Evolutionary conservation across 2,888 invertebrate species (phyloP), one percentile per base, ranked within the genome.

Genomic region (Athalia circularis): DNA sequence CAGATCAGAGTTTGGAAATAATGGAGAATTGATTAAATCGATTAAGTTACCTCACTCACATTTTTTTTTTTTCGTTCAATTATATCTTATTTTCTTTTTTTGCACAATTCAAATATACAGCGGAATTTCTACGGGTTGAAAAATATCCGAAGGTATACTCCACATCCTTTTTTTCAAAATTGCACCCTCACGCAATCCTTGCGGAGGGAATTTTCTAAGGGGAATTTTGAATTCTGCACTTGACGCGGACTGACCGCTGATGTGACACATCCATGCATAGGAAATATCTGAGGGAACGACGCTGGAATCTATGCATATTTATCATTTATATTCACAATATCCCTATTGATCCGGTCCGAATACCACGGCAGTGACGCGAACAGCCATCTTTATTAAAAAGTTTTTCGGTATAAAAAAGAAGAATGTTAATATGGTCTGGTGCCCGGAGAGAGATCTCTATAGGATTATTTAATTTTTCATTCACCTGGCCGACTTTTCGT

Each of bases 201-300:
- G 29, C 54, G 7, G 54, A 7, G 4, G 54, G 4, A 1, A 5
- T 11, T 54, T 11, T 54, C n/a, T n/a, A 54, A 54, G 6, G 7
- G n/a, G 54, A 54, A 9, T 6, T 11, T 4, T 4, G 54, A 54
- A 54, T 54, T 54, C 54, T n/a, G n/a, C n/a, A 8, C 11, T 15
- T 47, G 54, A 68, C 59, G 13, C 47, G 54, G 54, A 59, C 57
- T 72, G 72, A 59, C 59, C 72, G 43, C 57, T 72, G 5, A 52
- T 43, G 57, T 59, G 72, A 59, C 57, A 72, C 15, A 72, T 72
- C 70, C 47, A 72, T 72, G 72, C 72, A 72, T 72, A 59, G n/a
- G 13, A 47, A 72, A 72, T 72, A 72, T 47, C 45, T 57, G 52
- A 52, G 72, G 57, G 57, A 52, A 47, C 9, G 50, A 4, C 68